Base-by-base conservation (phyloP, 2,113 vertebrate genomes). In the Suricata suricatta region DNA sequence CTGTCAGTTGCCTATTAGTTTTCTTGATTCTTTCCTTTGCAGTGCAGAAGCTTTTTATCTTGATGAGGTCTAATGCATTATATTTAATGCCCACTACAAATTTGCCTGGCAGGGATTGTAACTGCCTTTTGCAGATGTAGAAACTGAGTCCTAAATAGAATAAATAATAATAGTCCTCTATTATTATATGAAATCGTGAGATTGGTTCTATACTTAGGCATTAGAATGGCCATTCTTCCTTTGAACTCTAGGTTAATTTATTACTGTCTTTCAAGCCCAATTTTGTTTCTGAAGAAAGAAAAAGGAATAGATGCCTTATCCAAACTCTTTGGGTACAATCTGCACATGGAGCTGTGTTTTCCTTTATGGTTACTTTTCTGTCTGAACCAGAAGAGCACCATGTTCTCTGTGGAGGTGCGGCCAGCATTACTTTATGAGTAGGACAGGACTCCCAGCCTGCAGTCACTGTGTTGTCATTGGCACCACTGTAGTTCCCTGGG, bases 391-490 rank as follows among this genome's bases (percentile, higher is more conserved):
- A 19, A 52, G 44, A 90, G 85, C 3, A 44, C 52, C 52, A 7
- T 29, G 85, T 66, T 91, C 88, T 92, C n/a, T 15, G 2, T 23
- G 60, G 82, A 88, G 31, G 35, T 41, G n/a, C 17, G 64, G 72
- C 72, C 82, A 71, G 92, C 72, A 35, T 90, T 93, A 50, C 88
- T 92, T 94, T 95, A 80, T 60, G 83, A 84, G 63, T 57, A 57
- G 76, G 86, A 89, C 13, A 31, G 69, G 80, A 92, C 54, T 91
- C 19, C 50, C n/a, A 74, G 72, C 69, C 52, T 71, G 60, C 52
- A 95, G 82, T 90, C 81, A 35, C 69, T 76, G 10, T 50, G 81
- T 97, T 96, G 87, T 79, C 84, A 92, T 52, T 94, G 90, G 64
- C 88, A 96, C 92, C 90, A 77, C 57, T 38, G 15, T 47, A 81